Evolutionary conservation across 2,113 vertebrate genomes (phyloP), one percentile per base, ranked within the genome.

Genomic region (Coptodon bakossiorum): DNA sequence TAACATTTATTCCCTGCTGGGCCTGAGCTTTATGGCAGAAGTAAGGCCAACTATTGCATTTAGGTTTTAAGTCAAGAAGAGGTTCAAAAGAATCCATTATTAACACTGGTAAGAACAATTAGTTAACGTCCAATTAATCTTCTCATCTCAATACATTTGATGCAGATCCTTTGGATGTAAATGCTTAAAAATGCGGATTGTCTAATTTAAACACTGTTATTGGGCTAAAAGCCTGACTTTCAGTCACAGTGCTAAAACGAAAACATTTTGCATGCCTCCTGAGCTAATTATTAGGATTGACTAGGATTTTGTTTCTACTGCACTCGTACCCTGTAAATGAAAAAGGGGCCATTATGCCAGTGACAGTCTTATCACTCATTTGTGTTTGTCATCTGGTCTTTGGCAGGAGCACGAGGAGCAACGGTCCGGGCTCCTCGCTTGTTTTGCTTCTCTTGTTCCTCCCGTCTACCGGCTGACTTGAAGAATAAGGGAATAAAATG

Each of bases 401-500:
- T 91, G 88, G 91, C 90, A 91, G 81, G 40, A 79, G 34, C 57
- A 48, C 6, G 10, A 86, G 63, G 82, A 90, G 81, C 83, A 87
- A 24, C 82, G 22, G 83, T 86, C 63, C 38, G 4, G 83, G 63
- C 71, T 85, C 78, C 79, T 88, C 27, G 16, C 24, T 54, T 86
- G 80, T 88, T 92, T 88, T 87, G 66, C 78, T 81, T 81, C 79
- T 71, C 71, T 38, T 8, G 14, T 48, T 76, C 16, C 82, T 88
- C 84, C 76, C 11, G 19, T 88, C 83, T 86, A 2, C 22, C 6
- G 17, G 27, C 40, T 24, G 56, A 87, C 87, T 66, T 80, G 38
- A 88, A 89, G 76, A 87, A 83, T 10, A 87, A 91, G 50, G 12
- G 27, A 5, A 86, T 88, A 86, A 90, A 94, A 90, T 85, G 73